A percentile compares a stretch with the other conserved stretches of the same genome.
Evolutionary conservation across 2,113 vertebrate genomes (phyloP).

Genomic region (Deroptyus accipitrinus): DNA sequence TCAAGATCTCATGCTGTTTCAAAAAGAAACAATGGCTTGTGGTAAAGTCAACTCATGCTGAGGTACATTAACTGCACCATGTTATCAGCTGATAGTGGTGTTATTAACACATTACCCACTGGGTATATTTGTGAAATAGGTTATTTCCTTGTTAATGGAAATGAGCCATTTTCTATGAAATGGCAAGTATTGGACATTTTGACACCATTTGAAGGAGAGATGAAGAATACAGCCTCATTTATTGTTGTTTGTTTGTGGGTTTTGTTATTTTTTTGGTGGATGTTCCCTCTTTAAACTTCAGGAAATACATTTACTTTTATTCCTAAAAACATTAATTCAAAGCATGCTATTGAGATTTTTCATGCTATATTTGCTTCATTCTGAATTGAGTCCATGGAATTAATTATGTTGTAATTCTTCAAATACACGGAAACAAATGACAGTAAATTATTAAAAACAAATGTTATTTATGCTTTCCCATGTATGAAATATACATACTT

Average conservation of each 20-base stretch:
- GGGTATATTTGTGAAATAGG: constrained; percentile 75
- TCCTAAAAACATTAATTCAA: constrained; percentile 26
- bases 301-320: neutral
- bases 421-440: constrained; percentile 30
- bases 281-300: neutral
- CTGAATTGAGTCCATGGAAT: neutral
- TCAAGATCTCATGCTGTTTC: constrained; percentile 63
- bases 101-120: constrained; percentile 77
- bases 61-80: constrained; percentile 76
- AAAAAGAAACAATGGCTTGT: constrained; percentile 78
- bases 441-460: constrained; percentile 49
- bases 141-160: constrained; percentile 72
- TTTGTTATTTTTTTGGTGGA: neutral
- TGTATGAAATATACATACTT: constrained; percentile 26
- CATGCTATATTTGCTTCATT: constrained; percentile 31
- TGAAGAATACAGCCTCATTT: neutral
- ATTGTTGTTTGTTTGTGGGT: neutral
- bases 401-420: constrained; percentile 17
- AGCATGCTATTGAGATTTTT: constrained; percentile 24
- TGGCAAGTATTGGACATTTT: constrained; percentile 32
- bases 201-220: constrained; percentile 3
- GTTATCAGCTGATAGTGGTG: constrained; percentile 73
- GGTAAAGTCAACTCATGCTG: constrained; percentile 78
- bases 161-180: constrained; percentile 63
- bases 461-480: constrained; percentile 24